Base-by-base conservation (phyloP, 2,113 vertebrate genomes). In the Uria aalge region DNA sequence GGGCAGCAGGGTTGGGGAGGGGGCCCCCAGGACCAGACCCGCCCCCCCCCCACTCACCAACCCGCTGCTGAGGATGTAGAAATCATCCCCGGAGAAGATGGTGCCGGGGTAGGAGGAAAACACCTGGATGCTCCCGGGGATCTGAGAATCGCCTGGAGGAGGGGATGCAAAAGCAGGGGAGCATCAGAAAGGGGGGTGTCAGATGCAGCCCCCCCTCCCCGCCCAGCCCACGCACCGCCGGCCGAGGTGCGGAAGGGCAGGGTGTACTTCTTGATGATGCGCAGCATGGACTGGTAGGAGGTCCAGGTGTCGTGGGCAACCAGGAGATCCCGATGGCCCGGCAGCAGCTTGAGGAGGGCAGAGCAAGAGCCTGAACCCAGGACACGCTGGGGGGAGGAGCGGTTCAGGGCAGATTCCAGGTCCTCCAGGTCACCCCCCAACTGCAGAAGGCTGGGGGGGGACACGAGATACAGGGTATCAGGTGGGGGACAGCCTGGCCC, bases 21-120 rank as follows among this genome's bases (percentile, higher is more conserved):
- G 57, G 34, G n/a, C 27, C 36, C 36, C 18, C 21, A 22, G 34
- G 34, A 38, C 26, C n/a, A 19, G 36, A 32, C 38, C 11, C 6
- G 36, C 9, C 8, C 60, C 18, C 14, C 7, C 15, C 55, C n/a
- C 40, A 98, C 98, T 99, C 95, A 99, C 99, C 99, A 99, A 96
- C n/a, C 99, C 98, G 2, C 98, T 99, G 95, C 99, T 98, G 55
- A 99, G 97, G 85, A 99, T 98, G 92, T 99, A 99, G 98, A 99
- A 99, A 96, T 99, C 99, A 53, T 99, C 99, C 7, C 98, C 98
- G 4, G 99, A 99, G 95, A 99, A 99, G 87, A 99, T 99, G 34
- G 98, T 97, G 71, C 99, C 99, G 0, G 99, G 99, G 64, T 99
- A 99, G 47, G 99, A 99, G 0, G 99, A 99, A 95, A 99, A 99